A percentile compares a stretch with the other conserved stretches of the same genome.
These are phyloP conservation scores for Cynodonichthys magdalenae DNA, from an alignment of 2,797 vertebrate genomes.

Conservation along the genomic window DNA sequence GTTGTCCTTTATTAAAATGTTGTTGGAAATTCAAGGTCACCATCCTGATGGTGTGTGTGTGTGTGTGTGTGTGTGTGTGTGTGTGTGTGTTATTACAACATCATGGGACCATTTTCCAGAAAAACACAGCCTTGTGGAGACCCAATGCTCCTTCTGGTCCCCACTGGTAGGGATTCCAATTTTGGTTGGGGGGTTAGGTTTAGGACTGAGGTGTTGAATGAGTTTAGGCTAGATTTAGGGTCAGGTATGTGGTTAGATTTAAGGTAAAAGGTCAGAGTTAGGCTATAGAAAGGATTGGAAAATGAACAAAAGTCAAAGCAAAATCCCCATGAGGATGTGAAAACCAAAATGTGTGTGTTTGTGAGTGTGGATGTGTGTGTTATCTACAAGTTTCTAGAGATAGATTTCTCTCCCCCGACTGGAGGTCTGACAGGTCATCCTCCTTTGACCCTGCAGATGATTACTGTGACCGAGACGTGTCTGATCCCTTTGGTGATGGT, in stretches of 20 bases:
- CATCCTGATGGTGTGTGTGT: slow-evolving; percentile 38
- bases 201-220: neutral
- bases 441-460: slow-evolving; percentile 56
- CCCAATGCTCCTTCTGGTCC: too few species aligned
- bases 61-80: slow-evolving; percentile 7
- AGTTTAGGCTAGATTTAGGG: too few species aligned
- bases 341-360: too few species aligned
- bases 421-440: slow-evolving; percentile 39
- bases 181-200: too few species aligned
- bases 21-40: slow-evolving; percentile 40
- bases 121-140: too few species aligned
- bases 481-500: slow-evolving; percentile 61
- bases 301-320: too few species aligned
- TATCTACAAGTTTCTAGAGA: slow-evolving; percentile 39
- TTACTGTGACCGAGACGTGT: slow-evolving; percentile 51
- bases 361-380: slow-evolving; percentile 9
- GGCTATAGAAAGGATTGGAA: too few species aligned
- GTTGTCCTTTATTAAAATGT: neutral
- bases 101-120: too few species aligned
- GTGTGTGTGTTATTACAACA: neutral
- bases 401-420: slow-evolving; percentile 47
- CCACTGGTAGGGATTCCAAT: too few species aligned
- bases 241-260: too few species aligned
- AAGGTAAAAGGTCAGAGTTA: too few species aligned
- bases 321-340: too few species aligned